Evolutionary conservation across 1,140 invertebrate genomes (phyloP).

Genomic region (Leptinotarsa texana): DNA sequence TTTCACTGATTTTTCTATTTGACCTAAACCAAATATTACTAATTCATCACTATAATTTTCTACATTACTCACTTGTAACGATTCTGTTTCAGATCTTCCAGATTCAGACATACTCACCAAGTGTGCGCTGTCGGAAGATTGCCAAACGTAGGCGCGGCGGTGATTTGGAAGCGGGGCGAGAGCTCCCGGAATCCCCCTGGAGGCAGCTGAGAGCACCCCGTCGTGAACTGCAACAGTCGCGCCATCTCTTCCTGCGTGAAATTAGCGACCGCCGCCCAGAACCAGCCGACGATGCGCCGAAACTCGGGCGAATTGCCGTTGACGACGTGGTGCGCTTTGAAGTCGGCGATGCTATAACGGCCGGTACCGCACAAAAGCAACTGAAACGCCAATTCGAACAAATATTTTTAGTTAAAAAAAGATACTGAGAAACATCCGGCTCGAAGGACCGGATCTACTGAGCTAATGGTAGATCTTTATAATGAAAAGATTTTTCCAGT

Average conservation of each 20-base stretch:
- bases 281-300: constrained; percentile 85
- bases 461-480: background rate
- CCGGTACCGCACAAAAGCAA: constrained; percentile 89
- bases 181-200: constrained; percentile 87
- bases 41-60: too few relatives aligned
- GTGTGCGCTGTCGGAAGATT: constrained; percentile 92
- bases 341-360: constrained; percentile 89
- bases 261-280: constrained; percentile 90
- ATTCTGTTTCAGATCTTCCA: background rate
- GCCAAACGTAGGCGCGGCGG: constrained; percentile 84
- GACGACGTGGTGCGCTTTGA: constrained; percentile 84
- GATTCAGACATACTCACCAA: constrained; percentile 64
- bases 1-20: too few relatives aligned
- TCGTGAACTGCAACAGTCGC: constrained; percentile 91
- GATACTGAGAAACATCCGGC: background rate
- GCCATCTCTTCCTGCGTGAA: constrained; percentile 94
- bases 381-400: constrained; percentile 61
- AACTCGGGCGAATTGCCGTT: constrained; percentile 84
- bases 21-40: too few relatives aligned
- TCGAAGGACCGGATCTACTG: background rate
- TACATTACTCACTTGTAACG: too few relatives aligned
- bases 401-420: constrained; percentile 33
- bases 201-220: constrained; percentile 88
- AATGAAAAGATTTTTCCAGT: too few relatives aligned
- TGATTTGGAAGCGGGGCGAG: constrained; percentile 89